Percentiles rank a stretch among this genome's conserved stretches.
These are phyloP conservation scores for Endomychus coccineus DNA, from an alignment of 2,888 invertebrate species.

Conservation along the genomic window DNA sequence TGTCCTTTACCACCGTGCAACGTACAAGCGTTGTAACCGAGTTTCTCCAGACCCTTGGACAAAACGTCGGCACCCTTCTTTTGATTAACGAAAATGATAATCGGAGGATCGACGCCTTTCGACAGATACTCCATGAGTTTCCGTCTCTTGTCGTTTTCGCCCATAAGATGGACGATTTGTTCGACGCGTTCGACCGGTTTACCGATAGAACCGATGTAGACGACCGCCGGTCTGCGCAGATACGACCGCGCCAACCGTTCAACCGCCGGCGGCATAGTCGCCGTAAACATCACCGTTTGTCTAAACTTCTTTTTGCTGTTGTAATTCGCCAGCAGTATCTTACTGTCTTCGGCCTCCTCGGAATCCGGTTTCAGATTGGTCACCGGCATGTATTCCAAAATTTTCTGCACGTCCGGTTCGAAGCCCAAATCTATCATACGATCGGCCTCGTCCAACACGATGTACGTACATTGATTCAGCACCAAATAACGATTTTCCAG, in stretches of 20 bases:
- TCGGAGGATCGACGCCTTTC: constrained; percentile 89
- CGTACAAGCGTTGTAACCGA: constrained; percentile 94
- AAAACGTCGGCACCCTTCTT: constrained; percentile 99
- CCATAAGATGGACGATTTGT: constrained; percentile 93
- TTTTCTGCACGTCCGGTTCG: constrained; percentile 96
- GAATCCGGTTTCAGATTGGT: constrained; percentile 96
- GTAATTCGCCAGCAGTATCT: constrained; percentile 81
- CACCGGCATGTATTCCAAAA: constrained; percentile 96
- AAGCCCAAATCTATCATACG: constrained; percentile 99
- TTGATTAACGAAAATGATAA: constrained; percentile 99
- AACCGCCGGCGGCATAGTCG: constrained; percentile 98
- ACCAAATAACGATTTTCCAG: constrained; percentile 96
- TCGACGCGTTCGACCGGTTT: constrained; percentile 97
- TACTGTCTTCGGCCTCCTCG: constrained; percentile 89
- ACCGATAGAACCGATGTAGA: constrained; percentile 36
- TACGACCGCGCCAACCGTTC: constrained; percentile 93
- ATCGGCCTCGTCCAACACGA: constrained; percentile 94
- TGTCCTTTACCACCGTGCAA: constrained; percentile 99
- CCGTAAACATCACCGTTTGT: constrained; percentile 99
- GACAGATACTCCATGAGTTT: constrained; percentile 90
- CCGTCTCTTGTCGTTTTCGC: constrained; percentile 92
- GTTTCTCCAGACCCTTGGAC: constrained; percentile 93
- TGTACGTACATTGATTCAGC: constrained; percentile 95
- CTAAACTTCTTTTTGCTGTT: constrained; percentile 93
- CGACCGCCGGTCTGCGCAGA: constrained; percentile 77